Conservation (phyloP, 2,797 vertebrate genomes). For the Podarcis siculus region DNA sequence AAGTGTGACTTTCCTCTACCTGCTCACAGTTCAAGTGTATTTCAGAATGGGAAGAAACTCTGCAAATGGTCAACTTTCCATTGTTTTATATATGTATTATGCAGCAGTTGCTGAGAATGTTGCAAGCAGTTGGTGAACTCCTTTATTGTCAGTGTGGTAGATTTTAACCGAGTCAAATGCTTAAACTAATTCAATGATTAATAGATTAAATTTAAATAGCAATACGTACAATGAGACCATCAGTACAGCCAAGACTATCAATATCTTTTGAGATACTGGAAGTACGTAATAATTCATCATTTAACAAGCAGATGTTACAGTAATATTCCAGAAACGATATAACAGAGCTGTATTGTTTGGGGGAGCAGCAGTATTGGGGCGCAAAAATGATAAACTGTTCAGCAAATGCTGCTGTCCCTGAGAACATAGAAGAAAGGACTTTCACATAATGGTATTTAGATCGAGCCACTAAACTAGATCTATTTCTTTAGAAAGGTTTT, state of each 20-base stretch:
- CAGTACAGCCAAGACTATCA: no score
- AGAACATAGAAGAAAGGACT: conserved; percentile 7
- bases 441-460: neutral
- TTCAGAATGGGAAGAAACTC: neutral
- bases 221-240: neutral
- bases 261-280: neutral
- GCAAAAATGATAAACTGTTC: neutral
- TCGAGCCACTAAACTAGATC: neutral
- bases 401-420: neutral
- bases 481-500: conserved; percentile 31
- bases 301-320: neutral
- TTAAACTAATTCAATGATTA: neutral
- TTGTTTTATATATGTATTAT: neutral
- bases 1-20: neutral
- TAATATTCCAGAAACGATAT: neutral
- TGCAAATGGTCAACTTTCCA: neutral
- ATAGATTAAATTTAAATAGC: neutral
- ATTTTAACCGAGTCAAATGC: neutral
- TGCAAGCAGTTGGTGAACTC: no score
- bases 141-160: no score
- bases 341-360: neutral
- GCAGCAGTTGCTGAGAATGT: neutral
- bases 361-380: neutral
- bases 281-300: neutral
- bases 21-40: neutral